Evolutionary conservation across 2,113 vertebrate species (phyloP).

Genomic region (Oenanthe oenanthe): DNA sequence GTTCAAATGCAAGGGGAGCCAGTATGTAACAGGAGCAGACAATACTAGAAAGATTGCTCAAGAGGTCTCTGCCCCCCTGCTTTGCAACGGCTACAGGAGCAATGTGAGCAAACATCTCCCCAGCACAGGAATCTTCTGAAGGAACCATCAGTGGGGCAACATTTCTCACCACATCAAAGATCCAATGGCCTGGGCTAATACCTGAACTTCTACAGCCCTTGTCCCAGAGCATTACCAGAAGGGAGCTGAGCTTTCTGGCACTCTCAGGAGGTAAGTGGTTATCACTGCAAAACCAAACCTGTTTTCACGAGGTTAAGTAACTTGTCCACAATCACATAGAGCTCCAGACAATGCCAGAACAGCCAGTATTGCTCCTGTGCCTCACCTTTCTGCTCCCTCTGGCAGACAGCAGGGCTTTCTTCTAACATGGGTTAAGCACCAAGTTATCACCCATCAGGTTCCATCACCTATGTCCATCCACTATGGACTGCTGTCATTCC

Average conservation of each 20-base stretch:
- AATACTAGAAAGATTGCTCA: neutral
- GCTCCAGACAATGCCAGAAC: neutral
- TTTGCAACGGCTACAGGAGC: neutral
- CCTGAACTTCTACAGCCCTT: neutral
- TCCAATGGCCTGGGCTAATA: neutral
- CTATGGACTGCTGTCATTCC: neutral
- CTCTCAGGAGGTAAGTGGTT: neutral
- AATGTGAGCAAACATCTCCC: neutral
- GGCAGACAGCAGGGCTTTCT: neutral
- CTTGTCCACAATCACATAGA: neutral
- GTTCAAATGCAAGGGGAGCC: constrained; percentile 21
- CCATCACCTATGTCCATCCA: fast-evolving
- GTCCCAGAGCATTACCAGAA: neutral
- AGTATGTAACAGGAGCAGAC: neutral
- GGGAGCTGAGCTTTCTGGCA: neutral
- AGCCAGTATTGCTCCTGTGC: neutral
- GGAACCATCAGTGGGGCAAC: neutral
- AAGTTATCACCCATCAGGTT: neutral
- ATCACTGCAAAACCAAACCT: neutral
- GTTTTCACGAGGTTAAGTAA: neutral
- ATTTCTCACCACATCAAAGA: constrained; percentile 16
- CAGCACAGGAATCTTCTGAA: neutral
- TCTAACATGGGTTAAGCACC: neutral
- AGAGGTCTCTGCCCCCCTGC: constrained; percentile 8
- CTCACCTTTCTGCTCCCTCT: neutral